These are phyloP conservation scores for Sciurus carolinensis DNA, from an alignment of 2,797 vertebrate genomes.

Conservation along the genomic window DNA sequence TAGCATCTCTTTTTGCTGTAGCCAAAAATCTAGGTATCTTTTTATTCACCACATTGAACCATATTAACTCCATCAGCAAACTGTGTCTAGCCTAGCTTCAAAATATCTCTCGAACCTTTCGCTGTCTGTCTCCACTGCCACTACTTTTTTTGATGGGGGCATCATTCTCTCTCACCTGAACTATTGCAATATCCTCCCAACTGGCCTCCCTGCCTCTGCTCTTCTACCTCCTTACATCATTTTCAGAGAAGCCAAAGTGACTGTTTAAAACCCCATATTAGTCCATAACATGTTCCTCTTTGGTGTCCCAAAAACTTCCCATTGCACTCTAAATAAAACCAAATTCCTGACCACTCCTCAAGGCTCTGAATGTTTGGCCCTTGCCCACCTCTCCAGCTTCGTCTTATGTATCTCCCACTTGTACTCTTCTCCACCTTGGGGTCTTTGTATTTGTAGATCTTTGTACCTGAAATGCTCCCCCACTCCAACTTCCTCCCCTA, in stretches of 20 bases:
- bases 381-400: not conserved
- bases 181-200: not conserved
- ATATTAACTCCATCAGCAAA: not conserved
- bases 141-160: not conserved
- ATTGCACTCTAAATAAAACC: not conserved
- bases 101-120: not conserved
- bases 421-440: not conserved
- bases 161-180: not conserved
- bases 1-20: not conserved
- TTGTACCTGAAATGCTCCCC: not conserved
- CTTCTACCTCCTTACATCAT: not conserved
- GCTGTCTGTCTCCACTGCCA: not conserved
- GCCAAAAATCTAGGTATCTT: not conserved
- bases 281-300: not conserved
- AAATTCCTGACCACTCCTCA: not conserved
- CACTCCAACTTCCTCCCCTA: not conserved
- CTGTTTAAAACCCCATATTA: not conserved
- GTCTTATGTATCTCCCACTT: not conserved
- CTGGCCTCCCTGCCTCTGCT: not conserved
- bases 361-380: not conserved
- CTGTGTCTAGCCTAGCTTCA: not conserved
- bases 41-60: not conserved
- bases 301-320: not conserved
- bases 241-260: conserved; percentile 1
- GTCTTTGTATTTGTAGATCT: not conserved